Evolutionary conservation across 2,888 invertebrate species (phyloP).

Genomic region (Panopea generosa): DNA sequence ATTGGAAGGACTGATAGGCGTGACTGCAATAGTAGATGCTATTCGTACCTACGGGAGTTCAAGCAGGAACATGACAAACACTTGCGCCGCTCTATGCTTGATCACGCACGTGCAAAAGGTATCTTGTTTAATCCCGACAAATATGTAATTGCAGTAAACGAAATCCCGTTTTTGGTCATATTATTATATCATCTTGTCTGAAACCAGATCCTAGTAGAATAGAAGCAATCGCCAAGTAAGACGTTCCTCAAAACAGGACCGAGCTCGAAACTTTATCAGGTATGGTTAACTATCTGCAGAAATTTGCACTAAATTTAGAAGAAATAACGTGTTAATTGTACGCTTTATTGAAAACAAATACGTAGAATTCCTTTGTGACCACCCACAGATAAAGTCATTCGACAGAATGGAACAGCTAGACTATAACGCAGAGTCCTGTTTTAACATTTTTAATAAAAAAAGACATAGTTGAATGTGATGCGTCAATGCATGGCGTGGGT

Average conservation of each 20-base stretch:
- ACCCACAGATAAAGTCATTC: conserved; percentile 28
- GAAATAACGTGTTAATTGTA: conserved; percentile 36
- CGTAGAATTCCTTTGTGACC: conserved; percentile 36
- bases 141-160: conserved; percentile 29
- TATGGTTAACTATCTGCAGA: conserved; percentile 42
- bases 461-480: conserved; percentile 48
- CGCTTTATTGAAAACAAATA: conserved; percentile 33
- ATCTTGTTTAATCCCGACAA: conserved; percentile 45
- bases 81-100: conserved; percentile 37
- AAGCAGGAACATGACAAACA: conserved; percentile 55
- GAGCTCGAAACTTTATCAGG: conserved; percentile 41
- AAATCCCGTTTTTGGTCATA: conserved; percentile 54
- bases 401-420: conserved; percentile 27
- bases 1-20: conserved; percentile 13
- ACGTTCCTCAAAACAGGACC: conserved; percentile 10
- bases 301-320: conserved; percentile 38
- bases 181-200: conserved; percentile 30
- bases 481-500: conserved; percentile 59
- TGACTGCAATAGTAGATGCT: conserved; percentile 36
- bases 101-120: conserved; percentile 24
- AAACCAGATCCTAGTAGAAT: conserved; percentile 43
- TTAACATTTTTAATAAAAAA: conserved; percentile 21
- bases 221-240: conserved; percentile 32
- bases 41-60: conserved; percentile 2
- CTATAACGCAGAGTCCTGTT: conserved; percentile 16